Conservation (phyloP, 2,888 invertebrate species). For the Drosophila fulvimacula region DNA sequence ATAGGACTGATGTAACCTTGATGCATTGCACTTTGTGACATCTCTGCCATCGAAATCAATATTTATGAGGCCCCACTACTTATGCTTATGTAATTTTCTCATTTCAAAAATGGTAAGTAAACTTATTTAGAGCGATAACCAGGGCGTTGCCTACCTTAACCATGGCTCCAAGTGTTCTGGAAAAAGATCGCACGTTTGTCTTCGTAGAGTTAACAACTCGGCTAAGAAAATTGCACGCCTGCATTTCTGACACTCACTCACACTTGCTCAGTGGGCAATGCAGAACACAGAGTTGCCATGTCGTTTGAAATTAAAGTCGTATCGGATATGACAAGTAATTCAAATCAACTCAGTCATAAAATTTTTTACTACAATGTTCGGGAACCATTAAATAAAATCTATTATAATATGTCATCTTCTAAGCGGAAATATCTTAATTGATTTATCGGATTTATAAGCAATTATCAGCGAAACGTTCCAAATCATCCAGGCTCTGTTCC, state of each 20-base stretch:
- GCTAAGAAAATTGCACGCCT: conserved; percentile 68
- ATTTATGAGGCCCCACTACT: conserved; percentile 24
- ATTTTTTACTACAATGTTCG: conserved; percentile 29
- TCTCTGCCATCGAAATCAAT: conserved; percentile 58
- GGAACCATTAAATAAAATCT: conserved; percentile 25
- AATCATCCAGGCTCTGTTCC: conserved; percentile 83
- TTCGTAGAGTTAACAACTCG: conserved; percentile 68
- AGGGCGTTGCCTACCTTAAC: conserved; percentile 78
- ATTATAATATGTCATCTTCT: conserved; percentile 9
- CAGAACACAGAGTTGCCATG: conserved; percentile 60
- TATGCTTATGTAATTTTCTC: conserved; percentile 61
- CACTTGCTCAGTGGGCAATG: conserved; percentile 36
- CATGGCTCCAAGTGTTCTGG: conserved; percentile 81
- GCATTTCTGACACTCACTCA: conserved; percentile 53
- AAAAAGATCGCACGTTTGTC: conserved; percentile 70
- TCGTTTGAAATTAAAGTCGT: conserved; percentile 14
- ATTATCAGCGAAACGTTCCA: conserved; percentile 82
- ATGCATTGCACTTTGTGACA: conserved; percentile 38
- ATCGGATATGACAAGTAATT: conserved; percentile 7
- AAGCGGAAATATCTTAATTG: background rate
- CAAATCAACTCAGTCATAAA: conserved; percentile 17
- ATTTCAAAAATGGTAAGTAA: background rate
- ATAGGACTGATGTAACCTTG: conserved; percentile 58
- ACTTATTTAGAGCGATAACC: background rate
- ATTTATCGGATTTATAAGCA: conserved; percentile 35